Evolutionary conservation across 2,888 invertebrate genomes (phyloP), one percentile per base, ranked within the genome.

Genomic region (Dyspetes luteomarginatus): DNA sequence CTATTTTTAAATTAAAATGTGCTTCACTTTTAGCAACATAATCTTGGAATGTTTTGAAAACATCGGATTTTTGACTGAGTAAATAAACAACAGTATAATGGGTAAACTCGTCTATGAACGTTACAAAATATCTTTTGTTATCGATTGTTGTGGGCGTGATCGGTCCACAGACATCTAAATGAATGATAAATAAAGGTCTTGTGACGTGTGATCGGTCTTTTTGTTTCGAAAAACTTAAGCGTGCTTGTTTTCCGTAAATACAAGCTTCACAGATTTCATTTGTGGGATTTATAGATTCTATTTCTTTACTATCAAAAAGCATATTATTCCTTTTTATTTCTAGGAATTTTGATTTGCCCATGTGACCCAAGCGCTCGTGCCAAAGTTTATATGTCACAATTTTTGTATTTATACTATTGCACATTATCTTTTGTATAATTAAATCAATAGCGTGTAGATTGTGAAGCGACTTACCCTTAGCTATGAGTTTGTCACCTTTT

Each of bases 391-490:
- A 48, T n/a, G 9, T 48, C 9, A 2, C 17, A 60, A 62, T 69
- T 28, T 4, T 30, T 12, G 62, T 43, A 69, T 60, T 82, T 15
- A 60, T 73, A 77, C 69, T 65, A 30, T 50, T 45, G 17, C 26
- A 22, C 24, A 45, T 58, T 55, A 15, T 58, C 2, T n/a, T 82
- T 9, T 3, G 7, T 1, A 36, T 36, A 9, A 12, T 9, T 9
- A 78, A 82, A 83, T 83, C 79, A 72, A 85, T 80, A 75, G 17
- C 50, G 55, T 68, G 56, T 55, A 86, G 82, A 75, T 83, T 84
- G 67, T 85, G 82, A 55, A 83, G 60, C 4, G 78, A 81, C 85
- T 87, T 85, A 87, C 88, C 86, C 65, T 74, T 62, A 78, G 86
- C 73, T 17, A 87, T 72, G 17, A 71, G 77, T 50, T 84, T 83